Evolutionary conservation across 2,888 invertebrate genomes (phyloP).

Genomic region (Cartodere bifasciata): DNA sequence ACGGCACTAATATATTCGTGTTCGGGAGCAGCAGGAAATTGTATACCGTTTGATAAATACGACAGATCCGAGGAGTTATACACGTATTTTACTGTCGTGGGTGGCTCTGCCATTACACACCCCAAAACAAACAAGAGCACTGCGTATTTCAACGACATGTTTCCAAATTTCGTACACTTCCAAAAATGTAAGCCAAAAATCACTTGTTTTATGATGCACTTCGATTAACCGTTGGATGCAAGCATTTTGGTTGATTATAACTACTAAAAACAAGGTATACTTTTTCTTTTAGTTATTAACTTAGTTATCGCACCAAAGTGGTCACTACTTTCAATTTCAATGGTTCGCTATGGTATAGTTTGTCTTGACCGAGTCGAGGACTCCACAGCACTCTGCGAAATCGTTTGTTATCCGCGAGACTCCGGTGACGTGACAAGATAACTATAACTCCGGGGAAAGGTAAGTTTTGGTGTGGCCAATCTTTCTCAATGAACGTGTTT

Average conservation of each 20-base stretch:
- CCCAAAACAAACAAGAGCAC: too few relatives aligned
- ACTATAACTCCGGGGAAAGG: constrained; percentile 15
- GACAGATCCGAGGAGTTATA: constrained; percentile 33
- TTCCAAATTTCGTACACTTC: too few relatives aligned
- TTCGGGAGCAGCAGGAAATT: constrained; percentile 26
- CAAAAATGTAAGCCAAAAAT: too few relatives aligned
- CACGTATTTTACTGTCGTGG: constrained; percentile 20
- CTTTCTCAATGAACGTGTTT: constrained; percentile 16
- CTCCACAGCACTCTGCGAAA: too few relatives aligned
- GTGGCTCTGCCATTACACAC: too few relatives aligned
- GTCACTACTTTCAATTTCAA: constrained; percentile 19
- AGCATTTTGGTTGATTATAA: too few relatives aligned
- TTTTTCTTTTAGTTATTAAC: too few relatives aligned
- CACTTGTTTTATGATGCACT: too few relatives aligned
- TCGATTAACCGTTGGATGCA: too few relatives aligned
- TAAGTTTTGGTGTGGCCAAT: constrained; percentile 14
- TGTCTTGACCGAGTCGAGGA: too few relatives aligned
- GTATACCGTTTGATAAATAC: constrained; percentile 33
- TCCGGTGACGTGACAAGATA: constrained; percentile 4
- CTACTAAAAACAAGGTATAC: too few relatives aligned
- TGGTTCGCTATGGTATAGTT: constrained; percentile 16
- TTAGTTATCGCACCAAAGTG: constrained; percentile 3
- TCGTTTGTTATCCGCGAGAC: constrained; percentile 12
- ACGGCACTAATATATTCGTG: constrained; percentile 18
- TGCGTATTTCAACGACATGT: too few relatives aligned